Evolutionary conservation across 2,797 vertebrate species (phyloP), one percentile per base, ranked within the genome.

Genomic region (Lates japonicus): DNA sequence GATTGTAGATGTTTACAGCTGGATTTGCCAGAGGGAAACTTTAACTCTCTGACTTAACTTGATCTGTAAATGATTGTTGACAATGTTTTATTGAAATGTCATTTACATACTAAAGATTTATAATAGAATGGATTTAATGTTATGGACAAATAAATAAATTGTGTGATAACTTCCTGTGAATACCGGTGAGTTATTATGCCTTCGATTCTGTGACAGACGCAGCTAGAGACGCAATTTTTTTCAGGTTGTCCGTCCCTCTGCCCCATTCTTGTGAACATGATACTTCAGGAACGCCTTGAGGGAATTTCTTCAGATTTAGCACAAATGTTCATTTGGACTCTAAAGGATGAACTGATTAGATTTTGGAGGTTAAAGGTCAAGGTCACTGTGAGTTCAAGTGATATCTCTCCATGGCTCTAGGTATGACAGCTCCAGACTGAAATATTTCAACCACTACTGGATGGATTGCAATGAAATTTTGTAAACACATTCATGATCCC

Each of bases 91-190:
- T 69, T 80, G 71, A 80, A 75, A 78, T 76, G 76, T 76, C 9
- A 87, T 90, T 86, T 82, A 75, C 73, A 68, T 25, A 70, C 60
- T 90, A 60, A 77, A 71, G 81, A 85, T 89, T 90, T 91, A 79
- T 86, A 75, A 73, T 85, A 82, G 66, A 81, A 51, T 69, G 57
- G 54, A 81, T 78, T 80, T 66, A 70, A 64, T 44, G 39, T 67
- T 60, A 65, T 82, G 61, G 55, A 83, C 39, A 74, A 92, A 93
- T 92, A 93, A 93, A 94, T 73, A 83, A 74, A 74, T 70, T 78
- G 83, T 87, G 86, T 90, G 83, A 76, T 64, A 52, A 78, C 42
- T 54, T 2, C 1, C 3, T 29, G 16, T 73, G 4, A 22, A 2
- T 76, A n/a, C 9, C 74, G 25, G 9, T 51, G 29, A 14, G 8